Evolutionary conservation across 2,113 vertebrate species (phyloP).

Genomic region (Spizaetus ornatus): DNA sequence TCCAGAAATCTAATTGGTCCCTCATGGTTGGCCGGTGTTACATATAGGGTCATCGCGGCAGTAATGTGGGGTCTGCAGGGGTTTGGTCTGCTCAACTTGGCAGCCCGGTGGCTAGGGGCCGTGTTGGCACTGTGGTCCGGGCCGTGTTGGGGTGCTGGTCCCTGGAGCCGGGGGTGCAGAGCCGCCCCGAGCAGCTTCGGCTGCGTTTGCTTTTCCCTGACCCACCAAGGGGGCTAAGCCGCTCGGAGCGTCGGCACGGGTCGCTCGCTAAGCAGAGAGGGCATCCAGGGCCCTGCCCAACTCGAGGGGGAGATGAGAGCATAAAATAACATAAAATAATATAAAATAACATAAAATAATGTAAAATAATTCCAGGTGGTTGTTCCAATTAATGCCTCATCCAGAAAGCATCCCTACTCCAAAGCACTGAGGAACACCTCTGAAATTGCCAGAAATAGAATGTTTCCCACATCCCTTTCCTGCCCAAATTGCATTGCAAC

Average conservation of each 20-base stretch:
- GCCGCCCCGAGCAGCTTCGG: not conserved
- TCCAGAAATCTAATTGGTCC: constrained; percentile 61
- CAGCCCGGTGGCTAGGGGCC: not conserved
- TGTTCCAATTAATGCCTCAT: not conserved
- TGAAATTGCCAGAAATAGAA: not conserved
- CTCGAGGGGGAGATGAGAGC: not conserved
- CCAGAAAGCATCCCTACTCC: not conserved
- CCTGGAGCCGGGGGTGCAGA: not conserved
- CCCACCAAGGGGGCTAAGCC: not conserved
- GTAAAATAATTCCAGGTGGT: not conserved
- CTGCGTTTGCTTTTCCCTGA: not conserved
- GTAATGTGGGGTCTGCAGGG: not conserved
- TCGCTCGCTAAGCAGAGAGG: rapidly evolving
- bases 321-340: not conserved
- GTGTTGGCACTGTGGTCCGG: not conserved
- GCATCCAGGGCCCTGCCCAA: not conserved
- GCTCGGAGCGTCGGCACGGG: rapidly evolving
- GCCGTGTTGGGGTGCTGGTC: not conserved
- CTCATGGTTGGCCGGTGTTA: not conserved
- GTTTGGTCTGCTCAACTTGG: not conserved
- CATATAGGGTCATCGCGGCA: not conserved
- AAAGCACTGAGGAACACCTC: not conserved
- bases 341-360: not conserved
- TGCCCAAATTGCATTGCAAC: not conserved
- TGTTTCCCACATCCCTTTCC: not conserved